Base-by-base conservation (phyloP, 2,113 vertebrate species). In the Gopherus evgoodei region DNA sequence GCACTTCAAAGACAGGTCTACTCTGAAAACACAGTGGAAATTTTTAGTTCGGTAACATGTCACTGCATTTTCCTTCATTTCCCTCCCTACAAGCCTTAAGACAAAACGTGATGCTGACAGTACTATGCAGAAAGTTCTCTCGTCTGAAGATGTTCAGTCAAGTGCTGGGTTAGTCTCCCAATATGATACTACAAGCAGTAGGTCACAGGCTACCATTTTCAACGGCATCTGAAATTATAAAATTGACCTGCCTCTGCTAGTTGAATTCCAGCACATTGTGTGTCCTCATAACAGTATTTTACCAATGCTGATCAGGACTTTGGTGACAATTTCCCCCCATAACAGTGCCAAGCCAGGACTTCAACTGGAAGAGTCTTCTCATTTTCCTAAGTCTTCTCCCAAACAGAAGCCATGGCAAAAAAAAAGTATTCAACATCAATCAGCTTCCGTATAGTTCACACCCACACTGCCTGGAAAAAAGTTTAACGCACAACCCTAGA, bases 21-120 rank as follows among this genome's bases (percentile, higher is more conserved):
- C 88, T 87, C 94, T 97, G 72, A 94, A 93, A 78, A 94, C 0
- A 0, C 53, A 52, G 25, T n/a, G 82, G 86, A 79, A 59, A 69
- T 31, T 54, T 38, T 78, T 16, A 27, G 90, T 29, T 94, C 75
- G 94, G 83, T 85, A 95, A 94, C 87, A 92, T 78, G 62, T 90
- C 95, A 93, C 80, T 11, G 90, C 14, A 88, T 84, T 53, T 93
- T 89, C 86, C 90, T 79, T 27, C 38, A 53, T 82, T 56, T 27
- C 54, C 57, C n/a, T n/a, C 19, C 38, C 92, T 93, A 75, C 88
- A 96, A 83, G 88, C 83, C 44, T 88, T 83, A 89, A 91, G 88
- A 95, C 83, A 93, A 93, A 89, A 90, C 14, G 76, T 0, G 5
- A 90, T 5, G 65, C 1, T 24, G 90, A 79, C 86, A 93, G 54